These are phyloP conservation scores for Tragelaphus scriptus DNA, from an alignment of 2,113 vertebrate species.

Conservation along the genomic window DNA sequence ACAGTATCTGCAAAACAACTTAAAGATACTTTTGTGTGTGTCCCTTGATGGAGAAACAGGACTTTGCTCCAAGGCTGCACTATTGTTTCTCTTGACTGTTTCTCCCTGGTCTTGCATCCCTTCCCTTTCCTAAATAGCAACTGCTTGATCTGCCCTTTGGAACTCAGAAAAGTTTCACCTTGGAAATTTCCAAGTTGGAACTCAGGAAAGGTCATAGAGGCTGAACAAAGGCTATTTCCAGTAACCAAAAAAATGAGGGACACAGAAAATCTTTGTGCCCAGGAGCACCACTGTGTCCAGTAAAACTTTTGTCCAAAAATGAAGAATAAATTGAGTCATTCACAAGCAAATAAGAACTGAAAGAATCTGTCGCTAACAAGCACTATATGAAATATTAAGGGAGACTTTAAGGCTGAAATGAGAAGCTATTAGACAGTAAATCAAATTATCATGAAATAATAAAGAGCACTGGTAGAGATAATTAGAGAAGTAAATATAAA, in stretches of 20 bases:
- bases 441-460: neutral
- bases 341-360: neutral
- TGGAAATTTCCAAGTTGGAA: neutral
- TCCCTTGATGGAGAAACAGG: neutral
- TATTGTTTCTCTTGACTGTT: neutral
- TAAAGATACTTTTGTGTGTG: neutral
- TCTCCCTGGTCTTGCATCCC: neutral
- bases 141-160: neutral
- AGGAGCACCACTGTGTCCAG: neutral
- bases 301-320: neutral
- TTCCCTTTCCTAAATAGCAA: neutral
- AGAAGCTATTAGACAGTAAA: neutral
- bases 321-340: neutral
- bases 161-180: neutral
- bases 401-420: neutral
- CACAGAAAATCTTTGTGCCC: neutral
- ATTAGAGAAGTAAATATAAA: neutral
- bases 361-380: neutral
- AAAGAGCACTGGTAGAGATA: neutral
- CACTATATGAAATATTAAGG: neutral
- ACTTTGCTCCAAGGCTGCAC: neutral
- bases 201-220: neutral
- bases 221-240: neutral
- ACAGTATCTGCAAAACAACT: neutral
- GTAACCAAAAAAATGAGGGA: neutral